Evolutionary conservation across 2,797 vertebrate species (phyloP).

Genomic region (Rousettus madagascariensis): DNA sequence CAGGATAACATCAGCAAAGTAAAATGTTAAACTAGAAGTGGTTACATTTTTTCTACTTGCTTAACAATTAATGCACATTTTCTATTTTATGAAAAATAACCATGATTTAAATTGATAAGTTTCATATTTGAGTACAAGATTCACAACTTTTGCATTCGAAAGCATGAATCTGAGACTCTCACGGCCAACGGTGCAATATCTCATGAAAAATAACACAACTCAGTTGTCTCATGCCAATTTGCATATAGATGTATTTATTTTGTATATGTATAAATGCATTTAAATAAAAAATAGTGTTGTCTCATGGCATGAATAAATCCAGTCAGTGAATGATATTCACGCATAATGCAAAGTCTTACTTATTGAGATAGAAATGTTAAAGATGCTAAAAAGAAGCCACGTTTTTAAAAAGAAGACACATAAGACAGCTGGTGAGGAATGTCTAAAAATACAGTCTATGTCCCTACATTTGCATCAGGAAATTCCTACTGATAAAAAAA

Average conservation of each 20-base stretch:
- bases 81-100: background rate
- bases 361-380: conserved; percentile 28
- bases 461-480: conserved; percentile 30
- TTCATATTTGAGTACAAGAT: background rate
- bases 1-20: background rate
- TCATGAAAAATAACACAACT: background rate
- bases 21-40: background rate
- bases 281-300: conserved; percentile 80
- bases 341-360: background rate
- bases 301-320: conserved; percentile 43
- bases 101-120: background rate
- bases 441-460: conserved; percentile 53
- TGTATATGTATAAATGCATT: conserved; percentile 11
- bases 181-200: background rate
- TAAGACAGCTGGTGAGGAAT: conserved; percentile 40
- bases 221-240: background rate
- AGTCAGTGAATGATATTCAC: conserved; percentile 58
- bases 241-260: conserved; percentile 56
- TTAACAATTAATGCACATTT: background rate
- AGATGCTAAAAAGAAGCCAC: conserved; percentile 48
- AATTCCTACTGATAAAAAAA: conserved; percentile 35
- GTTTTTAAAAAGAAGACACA: background rate
- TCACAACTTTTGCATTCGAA: background rate
- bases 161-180: background rate
- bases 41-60: background rate